Evolutionary conservation across 2,888 invertebrate species (phyloP), one percentile per base, ranked within the genome.

Genomic region (Drosophila multiciliata): DNA sequence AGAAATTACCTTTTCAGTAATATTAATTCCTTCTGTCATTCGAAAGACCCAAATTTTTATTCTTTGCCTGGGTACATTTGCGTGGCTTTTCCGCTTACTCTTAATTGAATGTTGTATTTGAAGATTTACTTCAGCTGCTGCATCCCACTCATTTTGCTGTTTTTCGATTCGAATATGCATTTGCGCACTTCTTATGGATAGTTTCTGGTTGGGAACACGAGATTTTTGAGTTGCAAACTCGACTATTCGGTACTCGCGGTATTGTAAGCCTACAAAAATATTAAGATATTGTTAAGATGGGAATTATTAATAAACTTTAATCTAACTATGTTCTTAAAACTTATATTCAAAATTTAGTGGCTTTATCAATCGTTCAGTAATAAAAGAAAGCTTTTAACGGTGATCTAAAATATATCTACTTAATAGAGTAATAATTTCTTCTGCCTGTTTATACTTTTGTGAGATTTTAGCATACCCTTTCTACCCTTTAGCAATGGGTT

Each of bases 191-290:
- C 96, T 95, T 81, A 98, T 96, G 80, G 95, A 94, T 81, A 97
- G 94, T 82, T 96, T 96, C 84, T 91, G 92, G 59, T 84, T 92
- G n/a, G 87, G 87, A 55, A 83, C 75, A 45, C 89, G 85, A 67
- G 95, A 95, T 80, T 94, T 94, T 78, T 95, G 95, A 90, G 96
- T 95, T 65, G 96, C 95, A 94, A 98, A 98, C 93, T 98, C 97
- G 85, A 98, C 94, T 86, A 98, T 94, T 67, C 96, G 95, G 93
- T 98, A 97, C 60, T 97, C 96, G 92, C 97, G 97, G 89, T 97
- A 94, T 90, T 96, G 95, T 85, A 95, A 95, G 89, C 98, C 98
- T 98, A 94, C 92, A 91, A 1, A 23, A 23, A 8, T 45, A 23
- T 23, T 45, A 26, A 91, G 53, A 36, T 58, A 54, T 3, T 4